These are phyloP conservation scores for Pinctada fucata DNA, from an alignment of 2,888 invertebrate species.

Conservation along the genomic window DNA sequence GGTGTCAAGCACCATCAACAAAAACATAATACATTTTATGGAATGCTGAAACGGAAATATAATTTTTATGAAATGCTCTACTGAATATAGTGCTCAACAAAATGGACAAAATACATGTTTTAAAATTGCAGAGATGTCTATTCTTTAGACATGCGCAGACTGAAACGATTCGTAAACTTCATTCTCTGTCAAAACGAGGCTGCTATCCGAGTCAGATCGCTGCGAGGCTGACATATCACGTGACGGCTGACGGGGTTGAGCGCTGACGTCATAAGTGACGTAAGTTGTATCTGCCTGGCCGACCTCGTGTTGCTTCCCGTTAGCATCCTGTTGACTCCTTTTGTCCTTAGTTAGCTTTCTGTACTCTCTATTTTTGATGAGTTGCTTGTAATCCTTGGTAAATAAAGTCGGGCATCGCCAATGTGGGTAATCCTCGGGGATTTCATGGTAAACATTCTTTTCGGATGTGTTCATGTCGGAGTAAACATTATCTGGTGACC, in stretches of 20 bases:
- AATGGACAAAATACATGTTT: too few species aligned
- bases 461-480: slow-evolving; percentile 17
- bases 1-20: too few species aligned
- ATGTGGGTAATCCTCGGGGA: slow-evolving; percentile 17
- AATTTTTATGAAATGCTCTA: too few species aligned
- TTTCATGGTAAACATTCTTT: slow-evolving; percentile 30
- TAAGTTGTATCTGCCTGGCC: slow-evolving; percentile 14
- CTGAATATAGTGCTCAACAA: too few species aligned
- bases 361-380: slow-evolving; percentile 7
- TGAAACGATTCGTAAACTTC: slow-evolving; percentile 26
- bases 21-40: too few species aligned
- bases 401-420: not conserved
- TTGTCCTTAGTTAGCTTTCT: not conserved
- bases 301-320: not conserved
- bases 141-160: slow-evolving; percentile 25
- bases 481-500: slow-evolving; percentile 26
- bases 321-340: slow-evolving; percentile 2
- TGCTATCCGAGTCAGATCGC: slow-evolving; percentile 25
- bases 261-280: slow-evolving; percentile 12
- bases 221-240: not conserved
- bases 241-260: slow-evolving; percentile 4
- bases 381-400: slow-evolving; percentile 16
- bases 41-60: too few species aligned
- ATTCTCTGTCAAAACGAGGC: slow-evolving; percentile 19
- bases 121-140: too few species aligned